phyloP scores from a whole-genome alignment of 1,140 invertebrate species.

The Nasonia giraulti region DNA sequence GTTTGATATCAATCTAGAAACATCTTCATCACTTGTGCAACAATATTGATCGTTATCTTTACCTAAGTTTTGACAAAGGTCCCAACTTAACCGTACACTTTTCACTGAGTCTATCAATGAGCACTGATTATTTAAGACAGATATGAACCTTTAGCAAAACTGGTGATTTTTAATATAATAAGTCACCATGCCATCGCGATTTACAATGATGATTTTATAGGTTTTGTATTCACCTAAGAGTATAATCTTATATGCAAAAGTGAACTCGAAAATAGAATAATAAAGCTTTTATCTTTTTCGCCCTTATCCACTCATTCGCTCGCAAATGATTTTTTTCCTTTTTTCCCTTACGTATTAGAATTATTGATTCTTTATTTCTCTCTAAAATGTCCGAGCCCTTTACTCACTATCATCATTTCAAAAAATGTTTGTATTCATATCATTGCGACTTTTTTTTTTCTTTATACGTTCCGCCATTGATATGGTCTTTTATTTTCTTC shows the following conservation, averaged over 20 bases:
- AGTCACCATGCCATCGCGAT: slow-evolving; percentile 46
- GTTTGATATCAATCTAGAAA: slow-evolving; percentile 41
- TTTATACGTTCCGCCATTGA: slow-evolving; percentile 53
- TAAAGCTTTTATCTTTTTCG: slow-evolving; percentile 38
- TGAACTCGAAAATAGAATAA: slow-evolving; percentile 52
- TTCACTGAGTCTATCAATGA: slow-evolving; percentile 29
- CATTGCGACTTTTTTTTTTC: slow-evolving; percentile 58
- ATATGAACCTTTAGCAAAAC: slow-evolving; percentile 25
- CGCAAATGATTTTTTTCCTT: slow-evolving; percentile 46
- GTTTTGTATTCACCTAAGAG: slow-evolving; percentile 11
- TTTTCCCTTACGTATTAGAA: slow-evolving; percentile 50
- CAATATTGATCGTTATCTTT: slow-evolving; percentile 39
- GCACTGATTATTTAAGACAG: slow-evolving; percentile 15
- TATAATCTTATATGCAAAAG: slow-evolving; percentile 46
- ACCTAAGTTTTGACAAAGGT: slow-evolving; percentile 2
- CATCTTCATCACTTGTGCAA: slow-evolving; percentile 44
- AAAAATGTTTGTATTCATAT: slow-evolving; percentile 24
- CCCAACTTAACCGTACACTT: neutral
- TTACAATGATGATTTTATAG: slow-evolving; percentile 41
- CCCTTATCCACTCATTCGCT: slow-evolving; percentile 52
- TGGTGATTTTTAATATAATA: slow-evolving; percentile 31
- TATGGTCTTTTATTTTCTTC: slow-evolving; percentile 55
- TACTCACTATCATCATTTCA: neutral
- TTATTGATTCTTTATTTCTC: slow-evolving; percentile 49
- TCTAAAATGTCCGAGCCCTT: slow-evolving; percentile 31